Evolutionary conservation across 2,888 invertebrate species (phyloP).

Genomic region (Himalopsyche tibetana): DNA sequence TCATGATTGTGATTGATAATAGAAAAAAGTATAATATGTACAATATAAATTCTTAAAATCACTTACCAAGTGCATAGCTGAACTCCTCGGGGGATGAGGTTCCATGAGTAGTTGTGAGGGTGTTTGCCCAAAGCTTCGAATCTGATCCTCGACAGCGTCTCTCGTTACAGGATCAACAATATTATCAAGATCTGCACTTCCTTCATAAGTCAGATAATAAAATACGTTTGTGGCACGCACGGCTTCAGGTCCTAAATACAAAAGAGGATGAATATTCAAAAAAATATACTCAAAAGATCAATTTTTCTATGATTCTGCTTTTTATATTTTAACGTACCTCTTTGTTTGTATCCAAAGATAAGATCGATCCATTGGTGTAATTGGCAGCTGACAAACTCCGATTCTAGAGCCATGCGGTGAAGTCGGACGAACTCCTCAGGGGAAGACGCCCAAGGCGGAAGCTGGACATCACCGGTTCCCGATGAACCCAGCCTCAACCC

Average conservation of each 20-base stretch:
- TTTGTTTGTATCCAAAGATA: slow-evolving; percentile 99
- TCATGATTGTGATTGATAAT: too few relatives aligned
- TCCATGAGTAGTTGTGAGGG: slow-evolving; percentile 98
- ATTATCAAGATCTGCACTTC: slow-evolving; percentile 94
- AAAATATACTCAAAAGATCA: too few relatives aligned
- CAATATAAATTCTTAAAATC: not conserved
- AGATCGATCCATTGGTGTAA: slow-evolving; percentile 99
- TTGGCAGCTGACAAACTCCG: slow-evolving; percentile 99
- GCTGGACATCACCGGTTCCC: slow-evolving; percentile 87
- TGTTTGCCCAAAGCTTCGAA: slow-evolving; percentile 98
- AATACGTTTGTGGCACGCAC: slow-evolving; percentile 98
- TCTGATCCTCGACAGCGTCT: slow-evolving; percentile 97
- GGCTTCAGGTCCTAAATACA: slow-evolving; percentile 90
- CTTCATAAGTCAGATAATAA: slow-evolving; percentile 99
- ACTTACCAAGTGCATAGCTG: slow-evolving; percentile 92
- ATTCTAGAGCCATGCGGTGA: slow-evolving; percentile 98
- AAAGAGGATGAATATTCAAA: not conserved
- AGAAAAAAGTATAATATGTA: not conserved
- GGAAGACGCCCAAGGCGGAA: slow-evolving; percentile 97
- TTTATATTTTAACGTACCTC: slow-evolving; percentile 78
- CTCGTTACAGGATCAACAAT: slow-evolving; percentile 93
- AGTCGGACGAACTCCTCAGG: slow-evolving; percentile 99
- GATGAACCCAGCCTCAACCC: slow-evolving; percentile 94
- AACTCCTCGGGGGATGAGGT: slow-evolving; percentile 97
- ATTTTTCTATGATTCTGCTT: too few relatives aligned